Base-by-base conservation (phyloP, 2,888 invertebrate genomes). In the Deilephila porcellus region DNA sequence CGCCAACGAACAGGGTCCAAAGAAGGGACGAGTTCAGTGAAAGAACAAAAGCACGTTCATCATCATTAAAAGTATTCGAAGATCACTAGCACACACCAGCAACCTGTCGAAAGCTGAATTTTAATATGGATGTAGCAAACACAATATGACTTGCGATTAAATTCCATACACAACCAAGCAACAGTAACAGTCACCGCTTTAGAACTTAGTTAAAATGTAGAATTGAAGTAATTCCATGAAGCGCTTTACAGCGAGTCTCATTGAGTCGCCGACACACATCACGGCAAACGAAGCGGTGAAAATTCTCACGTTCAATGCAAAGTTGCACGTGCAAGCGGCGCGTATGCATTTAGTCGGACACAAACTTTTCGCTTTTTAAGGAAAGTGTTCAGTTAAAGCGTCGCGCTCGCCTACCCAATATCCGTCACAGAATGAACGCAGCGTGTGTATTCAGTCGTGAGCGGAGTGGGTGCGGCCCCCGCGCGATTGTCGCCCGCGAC, bases 351-450 rank as follows among this genome's bases (percentile, higher is more conserved):
- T 90, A 91, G 91, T 90, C 90, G 86, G 87, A 87, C 79, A 81
- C 81, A 88, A 92, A 93, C 89, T 92, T 92, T 91, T 87, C 90
- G 88, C 91, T 90, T 91, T 92, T 89, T 89, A 86, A 89, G 88
- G 87, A 87, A 88, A 88, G 90, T 88, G 87, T 90, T 88, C 89
- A 86, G 88, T 88, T 89, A 86, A 87, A 90, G 87, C 86, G 86
- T 81, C 84, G 81, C 86, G 84, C 85, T 87, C 85, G 88, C 86
- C 86, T 90, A 86, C 86, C 88, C 89, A 90, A 91, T 91, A 91
- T 91, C 90, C 90, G 91, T 87, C 86, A 86, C 82, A 81, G 83
- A 85, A 85, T 81, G 85, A 84, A 82, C 84, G 84, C 83, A 84
- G 83, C 82, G 81, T 87, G 88, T 87, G 90, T 87, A 89, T 89